Percentiles rank a stretch among this genome's conserved stretches.
phyloP scores from a whole-genome alignment of 2,113 vertebrate species.

The Amphiprion percula region DNA sequence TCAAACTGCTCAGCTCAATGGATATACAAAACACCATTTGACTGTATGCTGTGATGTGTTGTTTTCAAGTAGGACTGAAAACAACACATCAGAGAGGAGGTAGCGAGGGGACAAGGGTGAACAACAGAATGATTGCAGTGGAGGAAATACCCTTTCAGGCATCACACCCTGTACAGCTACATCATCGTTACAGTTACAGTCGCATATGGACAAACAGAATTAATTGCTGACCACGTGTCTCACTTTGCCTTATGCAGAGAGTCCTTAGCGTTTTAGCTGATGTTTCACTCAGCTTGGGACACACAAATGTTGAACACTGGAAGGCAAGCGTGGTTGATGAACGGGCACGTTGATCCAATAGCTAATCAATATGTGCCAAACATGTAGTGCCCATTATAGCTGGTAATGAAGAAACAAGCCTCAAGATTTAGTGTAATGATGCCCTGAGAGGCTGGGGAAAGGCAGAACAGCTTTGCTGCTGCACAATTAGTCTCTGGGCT shows the following conservation, averaged over 20 bases:
- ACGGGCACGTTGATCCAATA: slow-evolving; percentile 61
- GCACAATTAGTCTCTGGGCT: slow-evolving; percentile 49
- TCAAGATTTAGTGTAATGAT: slow-evolving; percentile 71
- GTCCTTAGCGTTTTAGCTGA: slow-evolving; percentile 18
- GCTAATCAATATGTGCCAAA: slow-evolving; percentile 76
- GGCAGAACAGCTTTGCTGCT: slow-evolving; percentile 16
- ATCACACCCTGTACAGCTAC: neutral
- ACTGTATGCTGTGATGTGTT: neutral
- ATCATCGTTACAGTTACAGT: slow-evolving; percentile 6
- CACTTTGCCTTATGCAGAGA: slow-evolving; percentile 27
- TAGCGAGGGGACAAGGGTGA: neutral
- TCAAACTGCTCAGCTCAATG: slow-evolving; percentile 20
- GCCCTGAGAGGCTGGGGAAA: slow-evolving; percentile 18
- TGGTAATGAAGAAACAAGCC: slow-evolving; percentile 72
- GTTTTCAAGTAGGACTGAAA: neutral
- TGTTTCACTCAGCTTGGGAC: slow-evolving; percentile 25
- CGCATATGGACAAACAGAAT: slow-evolving; percentile 18
- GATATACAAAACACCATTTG: slow-evolving; percentile 26
- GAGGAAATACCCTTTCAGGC: slow-evolving; percentile 5
- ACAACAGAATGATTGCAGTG: neutral
- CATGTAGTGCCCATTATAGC: slow-evolving; percentile 60
- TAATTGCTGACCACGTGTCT: slow-evolving; percentile 63
- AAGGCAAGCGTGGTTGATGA: slow-evolving; percentile 49
- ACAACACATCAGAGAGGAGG: neutral
- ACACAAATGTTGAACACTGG: slow-evolving; percentile 54